Evolutionary conservation across 2,797 vertebrate genomes (phyloP).

Genomic region (Podarcis lilfordi): DNA sequence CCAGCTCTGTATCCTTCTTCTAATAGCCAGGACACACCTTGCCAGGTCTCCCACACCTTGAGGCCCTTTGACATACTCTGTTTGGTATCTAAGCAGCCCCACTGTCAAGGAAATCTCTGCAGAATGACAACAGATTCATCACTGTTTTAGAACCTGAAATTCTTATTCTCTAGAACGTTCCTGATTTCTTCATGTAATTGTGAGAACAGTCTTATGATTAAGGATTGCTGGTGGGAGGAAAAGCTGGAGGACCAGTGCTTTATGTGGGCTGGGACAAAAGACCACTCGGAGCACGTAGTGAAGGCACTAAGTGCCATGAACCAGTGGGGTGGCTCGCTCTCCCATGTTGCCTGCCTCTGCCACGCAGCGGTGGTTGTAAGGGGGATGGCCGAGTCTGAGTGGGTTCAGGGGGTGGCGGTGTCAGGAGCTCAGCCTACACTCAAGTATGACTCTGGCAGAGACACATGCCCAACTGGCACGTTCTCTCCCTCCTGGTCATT

Average conservation of each 20-base stretch:
- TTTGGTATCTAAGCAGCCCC: not conserved
- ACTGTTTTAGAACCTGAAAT: too few relatives aligned
- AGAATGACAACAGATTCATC: not conserved
- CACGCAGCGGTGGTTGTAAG: too few relatives aligned
- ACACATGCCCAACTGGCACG: too few relatives aligned
- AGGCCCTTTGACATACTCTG: not conserved
- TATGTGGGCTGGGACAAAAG: not conserved
- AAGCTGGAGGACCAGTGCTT: not conserved
- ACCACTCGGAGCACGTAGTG: not conserved
- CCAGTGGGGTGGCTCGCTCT: too few relatives aligned
- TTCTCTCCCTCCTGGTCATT: too few relatives aligned
- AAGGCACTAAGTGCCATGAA: not conserved
- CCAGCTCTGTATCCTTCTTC: not conserved
- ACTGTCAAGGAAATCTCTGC: not conserved
- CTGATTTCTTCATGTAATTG: too few relatives aligned
- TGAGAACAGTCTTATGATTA: not conserved
- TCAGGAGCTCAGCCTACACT: too few relatives aligned
- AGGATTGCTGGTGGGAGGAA: not conserved
- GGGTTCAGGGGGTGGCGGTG: too few relatives aligned
- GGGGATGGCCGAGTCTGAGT: too few relatives aligned
- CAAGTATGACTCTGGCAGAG: too few relatives aligned
- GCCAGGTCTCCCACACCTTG: not conserved
- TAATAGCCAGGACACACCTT: not conserved
- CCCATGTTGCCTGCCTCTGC: too few relatives aligned
- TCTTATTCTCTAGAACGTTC: not conserved